Percentiles rank a stretch among this genome's conserved stretches.
Evolutionary conservation across 1,140 invertebrate genomes (phyloP).

Genomic region (Metopolophium dirhodum): DNA sequence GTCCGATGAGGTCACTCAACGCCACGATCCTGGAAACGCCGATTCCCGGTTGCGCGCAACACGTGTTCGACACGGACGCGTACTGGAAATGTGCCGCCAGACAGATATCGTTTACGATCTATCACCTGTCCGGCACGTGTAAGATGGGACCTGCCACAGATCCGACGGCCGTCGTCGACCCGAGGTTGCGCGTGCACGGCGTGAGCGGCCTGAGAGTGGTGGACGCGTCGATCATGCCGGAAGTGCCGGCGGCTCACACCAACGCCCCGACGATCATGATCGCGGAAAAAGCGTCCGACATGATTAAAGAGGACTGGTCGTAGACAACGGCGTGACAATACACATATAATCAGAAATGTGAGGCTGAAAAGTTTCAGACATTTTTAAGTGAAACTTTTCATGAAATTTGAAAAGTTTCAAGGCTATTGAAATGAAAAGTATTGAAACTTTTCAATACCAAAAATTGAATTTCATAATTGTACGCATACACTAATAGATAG

Average conservation of each 20-base stretch:
- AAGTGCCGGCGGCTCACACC: slow-evolving; percentile 77
- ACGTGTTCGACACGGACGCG: slow-evolving; percentile 67
- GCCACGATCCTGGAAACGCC: slow-evolving; percentile 64
- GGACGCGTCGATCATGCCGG: slow-evolving; percentile 81
- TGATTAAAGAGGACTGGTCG: slow-evolving; percentile 69
- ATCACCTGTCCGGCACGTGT: slow-evolving; percentile 68
- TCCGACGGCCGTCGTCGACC: slow-evolving; percentile 69
- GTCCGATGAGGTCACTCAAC: slow-evolving; percentile 71
- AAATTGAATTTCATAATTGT: too few relatives aligned
- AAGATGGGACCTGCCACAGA: slow-evolving; percentile 72
- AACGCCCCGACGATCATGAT: slow-evolving; percentile 80
- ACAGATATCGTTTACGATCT: slow-evolving; percentile 64
- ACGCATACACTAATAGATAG: too few relatives aligned
- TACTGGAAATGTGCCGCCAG: slow-evolving; percentile 73
- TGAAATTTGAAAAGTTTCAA: too few relatives aligned
- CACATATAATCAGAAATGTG: too few relatives aligned
- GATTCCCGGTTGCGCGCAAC: slow-evolving; percentile 64
- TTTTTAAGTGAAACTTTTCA: too few relatives aligned
- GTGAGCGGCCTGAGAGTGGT: slow-evolving; percentile 74
- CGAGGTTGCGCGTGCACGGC: slow-evolving; percentile 70
- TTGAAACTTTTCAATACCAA: too few relatives aligned
- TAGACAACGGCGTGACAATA: neutral
- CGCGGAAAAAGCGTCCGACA: slow-evolving; percentile 78
- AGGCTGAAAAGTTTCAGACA: too few relatives aligned
- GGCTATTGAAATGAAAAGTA: too few relatives aligned